These are phyloP conservation scores for Hypocryptadius cinnamomeus DNA, from an alignment of 2,113 vertebrate genomes.

Conservation along the genomic window DNA sequence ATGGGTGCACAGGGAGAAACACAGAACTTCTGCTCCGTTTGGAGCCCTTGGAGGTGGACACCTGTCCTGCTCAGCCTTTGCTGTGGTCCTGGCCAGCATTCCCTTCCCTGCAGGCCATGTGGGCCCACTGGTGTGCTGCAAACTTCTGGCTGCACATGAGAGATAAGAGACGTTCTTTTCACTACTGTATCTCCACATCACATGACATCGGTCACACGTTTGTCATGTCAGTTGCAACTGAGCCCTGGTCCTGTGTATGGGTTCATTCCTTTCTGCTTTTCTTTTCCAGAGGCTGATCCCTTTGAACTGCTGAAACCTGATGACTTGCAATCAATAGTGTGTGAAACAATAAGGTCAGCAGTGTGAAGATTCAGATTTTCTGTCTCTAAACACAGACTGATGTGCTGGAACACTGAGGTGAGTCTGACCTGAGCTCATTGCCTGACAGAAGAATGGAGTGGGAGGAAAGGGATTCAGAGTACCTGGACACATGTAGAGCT, in stretches of 20 bases:
- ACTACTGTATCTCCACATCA: not conserved
- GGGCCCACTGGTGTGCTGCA: not conserved
- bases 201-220: not conserved
- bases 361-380: conserved; percentile 50
- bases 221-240: not conserved
- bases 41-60: not conserved
- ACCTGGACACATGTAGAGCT: not conserved
- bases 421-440: conserved; percentile 52
- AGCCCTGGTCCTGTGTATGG: not conserved
- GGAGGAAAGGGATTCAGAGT: not conserved
- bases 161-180: not conserved
- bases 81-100: not conserved
- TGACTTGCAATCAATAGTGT: conserved; percentile 54
- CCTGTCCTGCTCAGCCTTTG: not conserved
- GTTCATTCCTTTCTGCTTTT: not conserved
- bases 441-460: not conserved
- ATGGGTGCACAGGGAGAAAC: not conserved
- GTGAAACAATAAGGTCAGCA: conserved; percentile 54
- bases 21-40: not conserved
- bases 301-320: conserved; percentile 38
- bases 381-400: conserved; percentile 11
- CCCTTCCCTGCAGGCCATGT: not conserved
- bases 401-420: conserved; percentile 48
- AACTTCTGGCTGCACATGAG: not conserved
- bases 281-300: conserved; percentile 28